Evolutionary conservation across 2,797 vertebrate genomes (phyloP).

Genomic region (Esox masquinongy): DNA sequence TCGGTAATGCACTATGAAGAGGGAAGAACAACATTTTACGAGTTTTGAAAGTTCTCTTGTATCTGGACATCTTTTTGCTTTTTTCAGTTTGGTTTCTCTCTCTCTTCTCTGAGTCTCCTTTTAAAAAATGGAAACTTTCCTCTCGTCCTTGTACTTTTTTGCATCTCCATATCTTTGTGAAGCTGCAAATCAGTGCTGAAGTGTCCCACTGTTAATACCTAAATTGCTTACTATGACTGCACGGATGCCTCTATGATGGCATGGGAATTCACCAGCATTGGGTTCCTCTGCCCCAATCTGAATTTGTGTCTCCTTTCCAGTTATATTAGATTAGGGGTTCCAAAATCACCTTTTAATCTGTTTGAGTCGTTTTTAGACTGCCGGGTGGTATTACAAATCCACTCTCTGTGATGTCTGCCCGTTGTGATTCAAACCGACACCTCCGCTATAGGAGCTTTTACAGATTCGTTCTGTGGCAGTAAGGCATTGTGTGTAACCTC

Average conservation of each 20-base stretch:
- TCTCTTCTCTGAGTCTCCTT: background rate
- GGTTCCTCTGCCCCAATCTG: constrained; percentile 35
- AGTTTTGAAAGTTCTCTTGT: too few species aligned
- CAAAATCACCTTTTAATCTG: constrained; percentile 57
- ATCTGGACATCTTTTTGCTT: background rate
- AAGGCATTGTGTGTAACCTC: constrained; percentile 23
- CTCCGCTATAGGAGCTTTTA: constrained; percentile 16
- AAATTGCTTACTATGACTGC: constrained; percentile 22
- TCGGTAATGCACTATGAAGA: too few species aligned
- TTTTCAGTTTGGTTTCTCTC: background rate
- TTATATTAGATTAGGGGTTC: constrained; percentile 56
- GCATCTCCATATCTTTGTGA: background rate
- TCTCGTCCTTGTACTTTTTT: background rate
- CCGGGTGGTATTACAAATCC: constrained; percentile 29
- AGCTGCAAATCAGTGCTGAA: background rate
- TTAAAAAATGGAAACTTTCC: background rate
- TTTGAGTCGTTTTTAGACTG: constrained; percentile 27
- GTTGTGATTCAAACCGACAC: constrained; percentile 33
- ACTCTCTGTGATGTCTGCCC: constrained; percentile 21
- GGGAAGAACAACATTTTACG: too few species aligned
- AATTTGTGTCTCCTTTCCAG: constrained; percentile 46
- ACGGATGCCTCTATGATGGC: constrained; percentile 22
- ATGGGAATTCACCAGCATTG: constrained; percentile 41
- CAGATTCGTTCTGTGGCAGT: constrained; percentile 20
- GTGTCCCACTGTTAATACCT: background rate